Evolutionary conservation across 2,888 invertebrate genomes (phyloP).

Genomic region (Plebejus argus): DNA sequence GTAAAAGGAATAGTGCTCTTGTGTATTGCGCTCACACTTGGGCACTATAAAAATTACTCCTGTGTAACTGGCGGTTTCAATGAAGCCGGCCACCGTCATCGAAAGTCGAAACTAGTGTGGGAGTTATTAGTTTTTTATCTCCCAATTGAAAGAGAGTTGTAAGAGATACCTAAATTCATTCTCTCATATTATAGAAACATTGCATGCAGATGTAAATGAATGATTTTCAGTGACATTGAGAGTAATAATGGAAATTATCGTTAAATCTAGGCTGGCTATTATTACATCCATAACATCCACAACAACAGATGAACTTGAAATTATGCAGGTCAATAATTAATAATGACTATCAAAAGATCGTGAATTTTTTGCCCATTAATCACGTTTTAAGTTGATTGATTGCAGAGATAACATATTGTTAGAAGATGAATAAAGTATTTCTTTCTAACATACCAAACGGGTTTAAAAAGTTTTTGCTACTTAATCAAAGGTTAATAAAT

Average conservation of each 20-base stretch:
- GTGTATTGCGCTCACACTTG: too few species aligned
- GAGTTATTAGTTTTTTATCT: too few species aligned
- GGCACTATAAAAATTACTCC: too few species aligned
- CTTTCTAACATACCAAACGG: background rate
- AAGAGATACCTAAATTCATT: background rate
- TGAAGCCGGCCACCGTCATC: too few species aligned
- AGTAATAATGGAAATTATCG: slow-evolving; percentile 41
- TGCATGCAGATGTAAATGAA: slow-evolving; percentile 33
- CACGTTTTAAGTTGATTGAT: background rate
- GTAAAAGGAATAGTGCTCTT: too few species aligned
- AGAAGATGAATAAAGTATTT: background rate
- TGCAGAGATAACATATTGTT: background rate
- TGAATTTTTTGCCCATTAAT: background rate
- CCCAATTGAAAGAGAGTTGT: background rate
- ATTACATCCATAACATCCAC: background rate
- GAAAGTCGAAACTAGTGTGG: too few species aligned
- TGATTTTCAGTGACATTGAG: slow-evolving; percentile 51
- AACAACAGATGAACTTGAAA: slow-evolving; percentile 2
- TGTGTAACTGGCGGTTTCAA: too few species aligned
- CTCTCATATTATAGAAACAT: background rate
- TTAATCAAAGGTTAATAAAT: too few species aligned
- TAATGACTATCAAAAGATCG: background rate
- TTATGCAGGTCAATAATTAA: background rate
- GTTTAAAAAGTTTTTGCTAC: too few species aligned
- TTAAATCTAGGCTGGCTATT: slow-evolving; percentile 35